Evolutionary conservation across 1,140 invertebrate species (phyloP).

Genomic region (Monochamus saltuarius): DNA sequence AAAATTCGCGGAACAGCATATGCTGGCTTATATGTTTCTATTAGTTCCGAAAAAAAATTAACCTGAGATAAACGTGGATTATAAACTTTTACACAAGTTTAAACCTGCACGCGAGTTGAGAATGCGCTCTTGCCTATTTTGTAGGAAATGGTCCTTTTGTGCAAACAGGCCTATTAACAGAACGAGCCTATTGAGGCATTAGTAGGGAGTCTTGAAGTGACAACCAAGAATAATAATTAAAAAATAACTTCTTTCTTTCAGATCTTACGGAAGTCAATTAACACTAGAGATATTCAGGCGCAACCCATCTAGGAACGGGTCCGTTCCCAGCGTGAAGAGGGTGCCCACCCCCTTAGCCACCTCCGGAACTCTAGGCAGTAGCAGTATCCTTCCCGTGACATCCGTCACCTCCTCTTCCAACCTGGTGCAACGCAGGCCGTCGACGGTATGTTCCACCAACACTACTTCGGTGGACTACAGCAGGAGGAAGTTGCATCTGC

Average conservation of each 20-base stretch:
- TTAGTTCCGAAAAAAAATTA: no score
- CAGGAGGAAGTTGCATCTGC: constrained; percentile 66
- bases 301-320: constrained; percentile 53
- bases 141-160: no score
- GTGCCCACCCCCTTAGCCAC: constrained; percentile 31
- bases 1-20: no score
- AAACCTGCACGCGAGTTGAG: no score
- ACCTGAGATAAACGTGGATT: no score
- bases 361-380: constrained; percentile 41
- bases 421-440: constrained; percentile 51
- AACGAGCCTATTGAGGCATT: no score
- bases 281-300: constrained; percentile 76
- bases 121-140: no score
- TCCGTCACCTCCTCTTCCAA: constrained; percentile 51
- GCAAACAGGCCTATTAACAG: no score
- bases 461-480: constrained; percentile 57
- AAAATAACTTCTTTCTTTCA: constrained; percentile 52
- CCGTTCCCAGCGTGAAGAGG: constrained; percentile 48
- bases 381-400: constrained; percentile 43
- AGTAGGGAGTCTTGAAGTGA: no score
- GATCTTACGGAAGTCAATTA: constrained; percentile 67
- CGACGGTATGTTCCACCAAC: constrained; percentile 59
- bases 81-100: no score
- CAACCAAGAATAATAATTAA: no score
- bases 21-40: no score